A percentile compares a stretch with the other conserved stretches of the same genome.
These are phyloP conservation scores for Recurvirostra avosetta DNA, from an alignment of 2,113 vertebrate genomes.

Conservation along the genomic window DNA sequence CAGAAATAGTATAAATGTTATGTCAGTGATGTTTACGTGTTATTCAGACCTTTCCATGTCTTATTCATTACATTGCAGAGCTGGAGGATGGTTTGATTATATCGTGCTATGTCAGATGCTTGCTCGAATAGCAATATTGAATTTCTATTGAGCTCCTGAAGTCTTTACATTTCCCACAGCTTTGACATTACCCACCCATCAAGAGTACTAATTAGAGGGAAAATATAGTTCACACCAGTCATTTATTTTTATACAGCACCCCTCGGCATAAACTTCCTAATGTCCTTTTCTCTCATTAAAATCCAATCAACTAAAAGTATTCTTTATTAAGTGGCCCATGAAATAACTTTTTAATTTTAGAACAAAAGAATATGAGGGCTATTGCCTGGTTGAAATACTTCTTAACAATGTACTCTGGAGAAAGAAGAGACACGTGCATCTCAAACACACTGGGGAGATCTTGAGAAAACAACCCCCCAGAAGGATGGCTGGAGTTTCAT, in stretches of 20 bases:
- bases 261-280: neutral
- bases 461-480: neutral
- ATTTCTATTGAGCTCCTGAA: neutral
- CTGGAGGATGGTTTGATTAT: neutral
- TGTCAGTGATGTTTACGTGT: neutral
- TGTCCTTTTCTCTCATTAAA: conserved; percentile 1
- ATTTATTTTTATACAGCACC: neutral
- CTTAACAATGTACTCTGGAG: neutral
- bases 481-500: neutral
- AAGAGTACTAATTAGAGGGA: neutral
- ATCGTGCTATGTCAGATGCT: neutral
- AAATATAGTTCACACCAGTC: neutral
- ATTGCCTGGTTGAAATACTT: neutral
- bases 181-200: neutral
- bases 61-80: neutral
- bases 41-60: neutral
- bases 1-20: neutral
- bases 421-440: neutral
- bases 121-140: neutral
- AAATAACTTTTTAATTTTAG: neutral
- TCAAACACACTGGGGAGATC: neutral
- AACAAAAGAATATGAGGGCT: neutral
- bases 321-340: neutral
- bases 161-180: neutral
- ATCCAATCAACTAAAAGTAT: neutral